These are phyloP conservation scores for Beris chalybata DNA, from an alignment of 2,888 invertebrate genomes.

Conservation along the genomic window DNA sequence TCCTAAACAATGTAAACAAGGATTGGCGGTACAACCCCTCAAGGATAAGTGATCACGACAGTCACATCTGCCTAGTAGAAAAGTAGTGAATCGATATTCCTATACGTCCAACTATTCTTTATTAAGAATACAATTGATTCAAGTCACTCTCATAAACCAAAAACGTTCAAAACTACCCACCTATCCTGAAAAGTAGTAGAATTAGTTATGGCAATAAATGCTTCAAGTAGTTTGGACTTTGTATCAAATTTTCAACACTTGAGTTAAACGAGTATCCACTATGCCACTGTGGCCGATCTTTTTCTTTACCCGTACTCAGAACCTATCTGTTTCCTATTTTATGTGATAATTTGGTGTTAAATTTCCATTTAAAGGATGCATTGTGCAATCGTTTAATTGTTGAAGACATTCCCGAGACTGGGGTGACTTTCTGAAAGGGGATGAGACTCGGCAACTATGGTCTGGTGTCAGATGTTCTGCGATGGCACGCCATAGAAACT, in stretches of 20 bases:
- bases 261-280: conserved; percentile 3
- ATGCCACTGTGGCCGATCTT: background rate
- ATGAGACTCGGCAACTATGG: background rate
- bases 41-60: background rate
- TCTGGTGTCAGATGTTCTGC: background rate
- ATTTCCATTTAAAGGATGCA: conserved; percentile 44
- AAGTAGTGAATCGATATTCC: conserved; percentile 11
- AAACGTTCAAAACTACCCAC: conserved; percentile 6
- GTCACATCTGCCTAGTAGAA: conserved; percentile 16
- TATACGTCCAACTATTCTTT: background rate
- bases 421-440: background rate
- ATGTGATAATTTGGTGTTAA: conserved; percentile 46
- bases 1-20: conserved; percentile 28
- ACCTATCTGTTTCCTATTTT: conserved; percentile 27
- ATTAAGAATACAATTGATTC: background rate
- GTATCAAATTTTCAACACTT: conserved; percentile 37
- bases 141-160: background rate
- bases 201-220: conserved; percentile 39
- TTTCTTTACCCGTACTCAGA: background rate
- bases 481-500: background rate
- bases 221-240: conserved; percentile 38
- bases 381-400: conserved; percentile 30
- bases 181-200: background rate
- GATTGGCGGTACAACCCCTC: background rate
- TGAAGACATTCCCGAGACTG: conserved; percentile 10